Evolutionary conservation across 1,140 invertebrate genomes (phyloP).

Genomic region (Anastatus disparis): DNA sequence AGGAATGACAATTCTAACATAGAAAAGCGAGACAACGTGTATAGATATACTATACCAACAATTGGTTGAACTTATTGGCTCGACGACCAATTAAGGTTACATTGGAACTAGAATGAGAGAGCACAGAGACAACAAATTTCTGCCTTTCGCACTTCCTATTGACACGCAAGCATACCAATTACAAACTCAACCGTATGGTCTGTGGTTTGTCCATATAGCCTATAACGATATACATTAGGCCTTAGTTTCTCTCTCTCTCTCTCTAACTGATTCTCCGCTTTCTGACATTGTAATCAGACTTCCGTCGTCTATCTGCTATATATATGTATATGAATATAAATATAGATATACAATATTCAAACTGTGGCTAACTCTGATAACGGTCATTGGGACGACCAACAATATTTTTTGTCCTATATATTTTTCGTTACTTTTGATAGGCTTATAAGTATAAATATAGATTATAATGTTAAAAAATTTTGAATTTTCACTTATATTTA

Average conservation of each 20-base stretch:
- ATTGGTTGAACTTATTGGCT: slow-evolving; percentile 44
- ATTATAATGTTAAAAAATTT: no score
- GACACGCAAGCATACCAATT: slow-evolving; percentile 47
- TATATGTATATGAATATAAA: no score
- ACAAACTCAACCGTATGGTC: background rate
- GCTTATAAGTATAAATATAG: no score
- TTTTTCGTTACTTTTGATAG: no score
- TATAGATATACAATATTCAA: no score
- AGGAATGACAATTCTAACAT: no score
- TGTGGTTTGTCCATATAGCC: no score
- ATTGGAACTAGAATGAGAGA: slow-evolving; percentile 35
- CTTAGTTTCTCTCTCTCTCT: background rate
- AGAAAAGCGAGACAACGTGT: no score
- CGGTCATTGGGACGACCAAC: slow-evolving; percentile 17
- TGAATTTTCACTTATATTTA: no score
- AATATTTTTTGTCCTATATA: slow-evolving; percentile 28
- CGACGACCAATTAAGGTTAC: slow-evolving; percentile 51
- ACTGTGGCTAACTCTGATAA: background rate
- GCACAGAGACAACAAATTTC: slow-evolving; percentile 28
- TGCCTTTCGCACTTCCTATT: slow-evolving; percentile 46
- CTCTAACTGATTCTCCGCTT: background rate
- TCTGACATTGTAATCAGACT: slow-evolving; percentile 1
- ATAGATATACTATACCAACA: no score
- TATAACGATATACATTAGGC: background rate
- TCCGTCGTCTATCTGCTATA: no score